Evolutionary conservation across 2,888 invertebrate species (phyloP).

Genomic region (Volucella bombylans): DNA sequence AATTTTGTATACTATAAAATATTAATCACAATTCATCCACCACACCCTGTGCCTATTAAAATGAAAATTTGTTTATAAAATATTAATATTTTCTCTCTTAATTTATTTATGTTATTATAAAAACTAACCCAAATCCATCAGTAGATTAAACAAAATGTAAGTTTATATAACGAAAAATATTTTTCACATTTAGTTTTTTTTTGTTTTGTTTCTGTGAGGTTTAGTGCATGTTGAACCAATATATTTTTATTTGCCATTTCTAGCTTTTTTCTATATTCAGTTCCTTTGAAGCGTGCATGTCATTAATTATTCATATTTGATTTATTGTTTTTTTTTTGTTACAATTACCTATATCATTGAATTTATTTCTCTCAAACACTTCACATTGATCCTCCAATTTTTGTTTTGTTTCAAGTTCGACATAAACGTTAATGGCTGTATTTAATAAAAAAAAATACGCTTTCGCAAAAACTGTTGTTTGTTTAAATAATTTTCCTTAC

Average conservation of each 20-base stretch:
- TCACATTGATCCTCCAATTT: conserved; percentile 72
- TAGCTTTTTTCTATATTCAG: conserved; percentile 3
- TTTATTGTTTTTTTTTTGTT: conserved; percentile 4
- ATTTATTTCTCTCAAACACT: conserved; percentile 53
- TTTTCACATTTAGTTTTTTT: conserved; percentile 31
- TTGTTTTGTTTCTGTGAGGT: conserved; percentile 41
- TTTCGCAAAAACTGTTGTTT: conserved; percentile 63
- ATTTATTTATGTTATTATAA: conserved; percentile 69
- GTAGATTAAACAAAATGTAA: conserved; percentile 74
- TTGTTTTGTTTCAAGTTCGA: conserved; percentile 30
- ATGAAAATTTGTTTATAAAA: conserved; percentile 21
- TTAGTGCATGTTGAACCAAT: conserved; percentile 34
- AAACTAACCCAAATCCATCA: conserved; percentile 70
- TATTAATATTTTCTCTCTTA: conserved; percentile 68
- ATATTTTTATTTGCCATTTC: conserved; percentile 29
- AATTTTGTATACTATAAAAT: neutral
- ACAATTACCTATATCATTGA: conserved; percentile 8
- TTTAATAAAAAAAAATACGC: conserved; percentile 46
- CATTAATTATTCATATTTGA: conserved; percentile 4
- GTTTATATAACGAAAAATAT: conserved; percentile 52
- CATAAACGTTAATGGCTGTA: neutral
- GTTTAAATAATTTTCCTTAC: conserved; percentile 45
- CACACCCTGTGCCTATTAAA: conserved; percentile 47
- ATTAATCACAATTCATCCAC: neutral
- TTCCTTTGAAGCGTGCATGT: conserved; percentile 34